Percentiles rank a stretch among this genome's conserved stretches.
These are phyloP conservation scores for Caenorhabditis inopinata DNA, from an alignment of 1,140 invertebrate genomes.

Conservation along the genomic window DNA sequence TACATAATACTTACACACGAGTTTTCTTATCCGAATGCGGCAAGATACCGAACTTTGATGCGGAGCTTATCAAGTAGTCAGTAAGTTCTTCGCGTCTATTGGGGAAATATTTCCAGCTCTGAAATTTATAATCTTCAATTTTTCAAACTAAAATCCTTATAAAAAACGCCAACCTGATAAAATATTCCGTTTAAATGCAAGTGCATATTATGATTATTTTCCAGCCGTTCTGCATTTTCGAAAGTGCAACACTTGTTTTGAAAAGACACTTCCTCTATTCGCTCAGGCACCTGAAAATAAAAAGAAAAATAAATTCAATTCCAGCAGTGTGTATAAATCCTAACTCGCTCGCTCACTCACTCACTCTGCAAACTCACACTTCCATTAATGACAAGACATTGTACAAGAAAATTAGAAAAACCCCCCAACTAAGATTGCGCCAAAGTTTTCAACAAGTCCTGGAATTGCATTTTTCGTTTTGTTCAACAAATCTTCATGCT, in stretches of 20 bases:
- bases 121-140: neutral
- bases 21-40: neutral
- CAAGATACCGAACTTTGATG: neutral
- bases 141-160: too few relatives aligned
- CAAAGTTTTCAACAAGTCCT: neutral
- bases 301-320: too few relatives aligned
- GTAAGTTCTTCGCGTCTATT: neutral
- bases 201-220: neutral
- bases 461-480: neutral
- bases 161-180: neutral
- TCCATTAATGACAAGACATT: constrained; percentile 1
- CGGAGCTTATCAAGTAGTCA: neutral
- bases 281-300: neutral
- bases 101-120: constrained; percentile 13
- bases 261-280: neutral
- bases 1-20: neutral
- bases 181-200: neutral
- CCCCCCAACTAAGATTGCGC: too few relatives aligned
- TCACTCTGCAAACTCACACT: neutral
- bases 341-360: neutral
- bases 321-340: neutral
- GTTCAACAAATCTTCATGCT: neutral
- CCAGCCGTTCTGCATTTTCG: neutral
- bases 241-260: neutral
- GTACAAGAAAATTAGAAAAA: too few relatives aligned